Percentiles rank a stretch among this genome's conserved stretches.
Evolutionary conservation across 2,113 vertebrate genomes (phyloP).

Genomic region (Nipponia nippon): DNA sequence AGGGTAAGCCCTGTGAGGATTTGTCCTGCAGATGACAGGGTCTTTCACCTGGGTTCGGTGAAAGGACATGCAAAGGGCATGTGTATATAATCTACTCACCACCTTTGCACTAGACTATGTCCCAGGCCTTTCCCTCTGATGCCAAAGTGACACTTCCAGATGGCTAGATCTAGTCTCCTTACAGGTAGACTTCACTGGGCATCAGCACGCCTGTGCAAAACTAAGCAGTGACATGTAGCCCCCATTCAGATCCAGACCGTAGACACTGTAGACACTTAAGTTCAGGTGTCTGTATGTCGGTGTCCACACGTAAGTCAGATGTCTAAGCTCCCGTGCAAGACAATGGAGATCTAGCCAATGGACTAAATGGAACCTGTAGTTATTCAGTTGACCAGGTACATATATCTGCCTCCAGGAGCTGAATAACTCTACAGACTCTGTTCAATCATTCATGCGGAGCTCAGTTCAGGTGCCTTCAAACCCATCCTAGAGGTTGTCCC

Average conservation of each 20-base stretch:
- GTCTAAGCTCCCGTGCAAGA: background rate
- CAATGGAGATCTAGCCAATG: background rate
- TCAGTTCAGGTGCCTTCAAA: background rate
- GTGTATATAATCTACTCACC: background rate
- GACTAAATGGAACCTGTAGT: background rate
- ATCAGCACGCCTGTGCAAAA: background rate
- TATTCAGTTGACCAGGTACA: background rate
- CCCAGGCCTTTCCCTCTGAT: background rate
- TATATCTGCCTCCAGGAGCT: background rate
- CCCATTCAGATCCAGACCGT: background rate
- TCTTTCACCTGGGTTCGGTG: background rate
- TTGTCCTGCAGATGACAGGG: background rate
- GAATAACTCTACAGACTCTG: background rate
- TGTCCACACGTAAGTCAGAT: background rate
- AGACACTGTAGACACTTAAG: background rate
- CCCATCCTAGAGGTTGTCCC: background rate
- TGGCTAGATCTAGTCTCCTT: background rate
- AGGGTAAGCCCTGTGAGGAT: background rate
- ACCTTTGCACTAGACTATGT: background rate
- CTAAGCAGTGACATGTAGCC: background rate
- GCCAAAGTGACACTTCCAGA: background rate
- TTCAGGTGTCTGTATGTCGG: background rate
- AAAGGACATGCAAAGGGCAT: background rate
- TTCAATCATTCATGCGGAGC: background rate
- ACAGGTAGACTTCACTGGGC: background rate